phyloP scores from a whole-genome alignment of 2,797 vertebrate species.

The Vireo griseus region DNA sequence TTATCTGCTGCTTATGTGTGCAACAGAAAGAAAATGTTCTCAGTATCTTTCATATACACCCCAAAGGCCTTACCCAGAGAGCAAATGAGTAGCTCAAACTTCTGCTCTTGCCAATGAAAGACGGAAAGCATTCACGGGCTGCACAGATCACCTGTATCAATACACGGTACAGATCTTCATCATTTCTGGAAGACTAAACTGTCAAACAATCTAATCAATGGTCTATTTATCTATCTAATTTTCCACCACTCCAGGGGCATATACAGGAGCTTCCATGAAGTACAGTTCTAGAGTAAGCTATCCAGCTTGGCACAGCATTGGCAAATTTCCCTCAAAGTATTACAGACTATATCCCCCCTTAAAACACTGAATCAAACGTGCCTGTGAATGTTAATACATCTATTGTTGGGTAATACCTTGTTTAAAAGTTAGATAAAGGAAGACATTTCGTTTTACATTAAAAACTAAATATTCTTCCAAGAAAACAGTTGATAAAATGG shows the following conservation, averaged over 20 bases:
- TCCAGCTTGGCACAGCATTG: neutral
- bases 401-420: neutral
- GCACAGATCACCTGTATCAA: neutral
- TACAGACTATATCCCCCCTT: neutral
- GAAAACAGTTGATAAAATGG: neutral
- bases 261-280: neutral
- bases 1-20: neutral
- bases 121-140: neutral
- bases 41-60: neutral
- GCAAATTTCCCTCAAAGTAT: neutral
- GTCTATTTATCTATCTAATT: neutral
- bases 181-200: neutral
- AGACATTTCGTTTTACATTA: neutral
- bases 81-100: neutral
- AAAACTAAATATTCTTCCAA: neutral
- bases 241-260: neutral
- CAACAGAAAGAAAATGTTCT: neutral
- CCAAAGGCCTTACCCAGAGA: neutral
- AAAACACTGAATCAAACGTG: neutral
- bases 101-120: neutral
- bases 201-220: neutral
- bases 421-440: neutral
- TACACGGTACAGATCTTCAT: neutral
- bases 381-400: neutral
- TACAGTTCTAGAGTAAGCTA: neutral